phyloP scores from a whole-genome alignment of 2,797 vertebrate species.

The Poliocrania exsul region DNA sequence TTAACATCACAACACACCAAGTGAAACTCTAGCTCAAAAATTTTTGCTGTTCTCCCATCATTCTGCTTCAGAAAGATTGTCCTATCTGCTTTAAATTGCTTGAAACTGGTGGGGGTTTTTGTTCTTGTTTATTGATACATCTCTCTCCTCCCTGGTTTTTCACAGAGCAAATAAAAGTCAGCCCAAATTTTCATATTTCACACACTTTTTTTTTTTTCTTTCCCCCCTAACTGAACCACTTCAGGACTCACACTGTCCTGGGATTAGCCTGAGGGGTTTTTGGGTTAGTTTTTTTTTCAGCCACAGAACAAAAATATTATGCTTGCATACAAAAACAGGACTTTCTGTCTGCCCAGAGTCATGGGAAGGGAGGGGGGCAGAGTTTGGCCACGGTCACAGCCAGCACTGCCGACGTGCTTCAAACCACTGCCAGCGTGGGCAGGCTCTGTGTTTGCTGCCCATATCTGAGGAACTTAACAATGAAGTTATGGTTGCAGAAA shows the following conservation, averaged over 20 bases:
- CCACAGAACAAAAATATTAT: background rate
- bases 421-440: fast-evolving
- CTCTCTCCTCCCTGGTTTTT: background rate
- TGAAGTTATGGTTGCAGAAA: fast-evolving
- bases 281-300: background rate
- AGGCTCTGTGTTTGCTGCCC: background rate
- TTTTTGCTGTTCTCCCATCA: background rate
- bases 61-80: background rate
- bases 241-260: background rate
- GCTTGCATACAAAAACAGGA: background rate
- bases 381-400: fast-evolving
- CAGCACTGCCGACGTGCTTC: fast-evolving
- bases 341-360: background rate
- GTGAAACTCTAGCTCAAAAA: background rate
- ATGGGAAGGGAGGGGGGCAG: background rate
- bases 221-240: background rate
- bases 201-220: background rate
- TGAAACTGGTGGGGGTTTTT: background rate
- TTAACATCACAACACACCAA: fast-evolving
- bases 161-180: background rate
- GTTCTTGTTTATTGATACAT: background rate
- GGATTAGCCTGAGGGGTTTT: background rate
- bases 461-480: background rate
- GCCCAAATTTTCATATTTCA: background rate
- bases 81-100: background rate